Evolutionary conservation across 2,888 invertebrate species (phyloP).

Genomic region (Cremastobaeus sp.): DNA sequence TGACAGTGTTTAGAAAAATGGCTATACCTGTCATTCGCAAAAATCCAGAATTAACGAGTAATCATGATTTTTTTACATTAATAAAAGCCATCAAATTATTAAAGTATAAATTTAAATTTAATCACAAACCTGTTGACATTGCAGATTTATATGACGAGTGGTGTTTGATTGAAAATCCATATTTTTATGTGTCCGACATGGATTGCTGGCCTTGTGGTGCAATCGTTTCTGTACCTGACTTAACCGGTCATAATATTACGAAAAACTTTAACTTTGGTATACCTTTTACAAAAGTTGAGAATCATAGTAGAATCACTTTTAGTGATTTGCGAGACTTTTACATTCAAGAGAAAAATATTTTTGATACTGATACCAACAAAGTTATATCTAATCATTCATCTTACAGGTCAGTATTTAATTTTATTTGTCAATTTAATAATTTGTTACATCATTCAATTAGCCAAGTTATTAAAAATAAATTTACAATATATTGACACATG

Average conservation of each 20-base stretch:
- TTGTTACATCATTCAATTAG: background rate
- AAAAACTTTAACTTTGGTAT: conserved; percentile 80
- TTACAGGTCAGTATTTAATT: conserved; percentile 64
- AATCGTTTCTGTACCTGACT: conserved; percentile 84
- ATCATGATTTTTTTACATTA: conserved; percentile 14
- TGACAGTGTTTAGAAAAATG: conserved; percentile 85
- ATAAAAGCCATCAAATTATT: no score
- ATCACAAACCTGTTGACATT: conserved; percentile 65
- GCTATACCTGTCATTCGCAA: conserved; percentile 87
- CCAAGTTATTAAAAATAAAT: background rate
- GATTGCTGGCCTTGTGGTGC: conserved; percentile 91
- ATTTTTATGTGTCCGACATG: conserved; percentile 88
- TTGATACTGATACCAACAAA: conserved; percentile 83
- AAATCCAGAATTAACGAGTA: conserved; percentile 87
- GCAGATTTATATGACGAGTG: conserved; percentile 90
- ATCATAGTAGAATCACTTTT: conserved; percentile 81
- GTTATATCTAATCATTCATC: conserved; percentile 77
- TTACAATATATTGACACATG: background rate
- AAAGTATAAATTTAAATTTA: conserved; percentile 1
- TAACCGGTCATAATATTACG: conserved; percentile 81
- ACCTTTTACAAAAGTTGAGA: conserved; percentile 82
- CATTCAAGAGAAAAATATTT: conserved; percentile 80
- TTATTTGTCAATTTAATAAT: conserved; percentile 1
- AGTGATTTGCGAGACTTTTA: conserved; percentile 81
- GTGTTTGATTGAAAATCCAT: conserved; percentile 90